A percentile compares a stretch with the other conserved stretches of the same genome.
Conservation (phyloP, 2,888 invertebrate species). For the Lydus trimaculatus region DNA sequence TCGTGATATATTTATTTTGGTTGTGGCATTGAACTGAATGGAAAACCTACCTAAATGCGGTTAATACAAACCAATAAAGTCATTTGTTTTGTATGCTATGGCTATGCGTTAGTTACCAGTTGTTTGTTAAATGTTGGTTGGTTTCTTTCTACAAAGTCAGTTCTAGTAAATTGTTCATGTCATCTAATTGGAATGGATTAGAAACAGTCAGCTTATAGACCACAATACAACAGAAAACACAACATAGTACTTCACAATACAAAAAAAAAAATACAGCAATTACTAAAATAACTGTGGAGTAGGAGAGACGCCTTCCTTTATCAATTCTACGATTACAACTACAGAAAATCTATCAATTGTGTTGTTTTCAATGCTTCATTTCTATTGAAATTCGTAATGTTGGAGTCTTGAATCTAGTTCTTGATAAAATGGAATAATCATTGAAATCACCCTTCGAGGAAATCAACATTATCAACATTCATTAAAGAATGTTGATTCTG, state of each 20-base stretch:
- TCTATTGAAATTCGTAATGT: neutral
- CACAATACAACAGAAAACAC: slow-evolving; percentile 21
- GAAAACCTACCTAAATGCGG: neutral
- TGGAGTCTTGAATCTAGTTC: neutral
- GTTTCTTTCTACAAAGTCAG: slow-evolving; percentile 39
- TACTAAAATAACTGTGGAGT: slow-evolving; percentile 20
- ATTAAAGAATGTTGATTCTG: too few relatives aligned
- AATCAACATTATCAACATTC: too few relatives aligned
- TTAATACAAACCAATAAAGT: neutral
- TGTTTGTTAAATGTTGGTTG: slow-evolving; percentile 6
- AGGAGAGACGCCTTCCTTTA: slow-evolving; percentile 8
- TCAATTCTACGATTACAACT: neutral
- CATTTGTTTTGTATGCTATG: slow-evolving; percentile 42
- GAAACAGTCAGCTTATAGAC: slow-evolving; percentile 37
- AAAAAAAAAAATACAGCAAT: slow-evolving; percentile 29
- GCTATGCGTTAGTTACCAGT: slow-evolving; percentile 34
- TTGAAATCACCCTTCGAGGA: neutral
- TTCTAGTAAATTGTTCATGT: slow-evolving; percentile 45
- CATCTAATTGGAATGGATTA: slow-evolving; percentile 49
- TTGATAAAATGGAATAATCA: neutral
- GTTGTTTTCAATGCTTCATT: neutral
- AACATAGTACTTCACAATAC: slow-evolving; percentile 6
- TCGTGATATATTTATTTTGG: neutral
- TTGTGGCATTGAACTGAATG: neutral
- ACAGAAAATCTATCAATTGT: slow-evolving; percentile 2